Conservation (phyloP, 2,113 vertebrate species). For the Eclectus roratus region DNA sequence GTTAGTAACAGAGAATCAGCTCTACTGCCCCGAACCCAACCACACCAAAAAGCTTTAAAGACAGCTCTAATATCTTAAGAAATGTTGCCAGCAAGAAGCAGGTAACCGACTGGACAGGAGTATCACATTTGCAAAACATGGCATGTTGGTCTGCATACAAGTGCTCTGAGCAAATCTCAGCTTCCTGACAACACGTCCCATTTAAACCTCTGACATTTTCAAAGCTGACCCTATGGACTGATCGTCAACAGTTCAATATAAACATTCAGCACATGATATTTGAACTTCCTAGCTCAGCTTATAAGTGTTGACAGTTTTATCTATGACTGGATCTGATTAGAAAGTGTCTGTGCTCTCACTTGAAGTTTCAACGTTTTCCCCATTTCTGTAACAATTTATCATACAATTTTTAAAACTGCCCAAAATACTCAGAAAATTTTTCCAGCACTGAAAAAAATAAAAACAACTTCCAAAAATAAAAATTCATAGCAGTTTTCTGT, state of each 20-base stretch:
- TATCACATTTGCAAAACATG: background rate
- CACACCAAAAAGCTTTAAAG: background rate
- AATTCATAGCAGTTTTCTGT: background rate
- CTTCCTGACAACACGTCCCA: background rate
- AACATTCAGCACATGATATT: slow-evolving; percentile 50
- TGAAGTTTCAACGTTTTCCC: background rate
- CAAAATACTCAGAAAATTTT: background rate
- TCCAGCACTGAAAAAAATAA: background rate
- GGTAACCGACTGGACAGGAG: background rate
- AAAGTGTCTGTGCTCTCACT: background rate
- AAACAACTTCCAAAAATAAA: background rate
- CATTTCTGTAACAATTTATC: background rate
- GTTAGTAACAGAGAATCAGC: background rate
- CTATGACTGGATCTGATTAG: background rate
- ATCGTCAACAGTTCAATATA: slow-evolving; percentile 34
- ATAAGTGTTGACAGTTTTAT: slow-evolving; percentile 51
- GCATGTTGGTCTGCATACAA: background rate
- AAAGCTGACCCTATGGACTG: slow-evolving; percentile 34
- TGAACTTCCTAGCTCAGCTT: slow-evolving; percentile 41
- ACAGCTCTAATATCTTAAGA: background rate
- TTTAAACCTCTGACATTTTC: slow-evolving; percentile 51
- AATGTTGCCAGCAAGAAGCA: background rate
- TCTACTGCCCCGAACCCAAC: background rate
- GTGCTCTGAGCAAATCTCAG: slow-evolving; percentile 2
- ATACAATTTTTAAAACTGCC: background rate